Conservation (phyloP, 2,888 invertebrate species). For the Polyploca ridens region DNA sequence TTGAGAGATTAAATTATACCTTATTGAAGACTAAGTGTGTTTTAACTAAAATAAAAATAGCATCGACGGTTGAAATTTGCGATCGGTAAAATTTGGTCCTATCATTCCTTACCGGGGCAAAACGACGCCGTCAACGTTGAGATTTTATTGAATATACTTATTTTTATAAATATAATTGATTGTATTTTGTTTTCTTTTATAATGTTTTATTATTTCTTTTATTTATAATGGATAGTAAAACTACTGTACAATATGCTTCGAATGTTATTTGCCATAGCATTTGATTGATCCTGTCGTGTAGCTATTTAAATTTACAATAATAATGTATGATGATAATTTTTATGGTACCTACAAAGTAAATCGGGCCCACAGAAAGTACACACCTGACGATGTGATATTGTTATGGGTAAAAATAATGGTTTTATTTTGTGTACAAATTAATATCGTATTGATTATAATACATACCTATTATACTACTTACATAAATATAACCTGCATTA, state of each 20-base stretch:
- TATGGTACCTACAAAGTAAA: slow-evolving; percentile 57
- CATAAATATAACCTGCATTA: slow-evolving; percentile 43
- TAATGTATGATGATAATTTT: slow-evolving; percentile 28
- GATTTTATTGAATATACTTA: slow-evolving; percentile 55
- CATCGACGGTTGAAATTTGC: slow-evolving; percentile 62
- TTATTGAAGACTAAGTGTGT: slow-evolving; percentile 67
- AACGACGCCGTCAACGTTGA: slow-evolving; percentile 44
- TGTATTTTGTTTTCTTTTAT: slow-evolving; percentile 27
- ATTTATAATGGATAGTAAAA: slow-evolving; percentile 22
- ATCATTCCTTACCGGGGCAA: slow-evolving; percentile 87
- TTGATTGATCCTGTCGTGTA: slow-evolving; percentile 23
- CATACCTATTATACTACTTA: slow-evolving; percentile 52
- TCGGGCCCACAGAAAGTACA: slow-evolving; percentile 76
- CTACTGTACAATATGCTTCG: slow-evolving; percentile 12
- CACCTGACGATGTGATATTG: slow-evolving; percentile 80
- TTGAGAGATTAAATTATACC: slow-evolving; percentile 41
- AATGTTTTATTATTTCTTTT: slow-evolving; percentile 12
- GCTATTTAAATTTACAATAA: background rate
- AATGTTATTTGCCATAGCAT: slow-evolving; percentile 32
- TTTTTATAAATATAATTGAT: slow-evolving; percentile 46
- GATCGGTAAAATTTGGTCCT: slow-evolving; percentile 86
- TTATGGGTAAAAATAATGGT: slow-evolving; percentile 73
- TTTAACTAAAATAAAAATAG: slow-evolving; percentile 46
- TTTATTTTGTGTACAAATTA: slow-evolving; percentile 77
- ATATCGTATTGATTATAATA: slow-evolving; percentile 57